phyloP scores from a whole-genome alignment of 1,140 invertebrate species.

The Dendrolimus punctatus region DNA sequence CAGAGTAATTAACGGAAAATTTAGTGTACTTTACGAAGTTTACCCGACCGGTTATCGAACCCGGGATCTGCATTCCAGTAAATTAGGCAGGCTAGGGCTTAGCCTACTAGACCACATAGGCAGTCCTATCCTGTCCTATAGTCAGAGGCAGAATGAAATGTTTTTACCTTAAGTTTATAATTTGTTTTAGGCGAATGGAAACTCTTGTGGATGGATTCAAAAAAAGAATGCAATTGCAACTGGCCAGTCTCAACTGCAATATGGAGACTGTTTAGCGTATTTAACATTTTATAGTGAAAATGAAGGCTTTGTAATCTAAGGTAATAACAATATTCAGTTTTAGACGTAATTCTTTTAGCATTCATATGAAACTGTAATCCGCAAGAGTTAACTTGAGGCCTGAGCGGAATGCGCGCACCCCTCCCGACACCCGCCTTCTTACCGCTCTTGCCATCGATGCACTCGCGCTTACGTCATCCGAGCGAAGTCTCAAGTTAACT shows the following conservation, averaged over 20 bases:
- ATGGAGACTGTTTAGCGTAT: slow-evolving; percentile 46
- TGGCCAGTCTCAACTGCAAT: slow-evolving; percentile 51
- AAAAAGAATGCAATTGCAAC: slow-evolving; percentile 50
- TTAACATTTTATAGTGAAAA: background rate
- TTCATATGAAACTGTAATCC: background rate
- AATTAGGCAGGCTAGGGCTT: too few species aligned
- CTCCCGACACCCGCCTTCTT: too few species aligned
- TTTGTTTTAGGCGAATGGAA: slow-evolving; percentile 44
- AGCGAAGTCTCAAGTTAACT: too few species aligned
- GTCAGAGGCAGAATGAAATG: background rate
- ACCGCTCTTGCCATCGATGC: too few species aligned
- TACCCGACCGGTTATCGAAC: too few species aligned
- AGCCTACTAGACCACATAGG: background rate
- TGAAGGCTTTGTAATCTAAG: background rate
- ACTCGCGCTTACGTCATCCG: too few species aligned
- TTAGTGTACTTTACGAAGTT: too few species aligned
- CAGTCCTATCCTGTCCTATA: background rate
- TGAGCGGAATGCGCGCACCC: too few species aligned
- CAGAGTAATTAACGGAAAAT: too few species aligned
- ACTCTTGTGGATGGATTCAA: slow-evolving; percentile 41
- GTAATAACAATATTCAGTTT: too few species aligned
- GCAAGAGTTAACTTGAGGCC: too few species aligned
- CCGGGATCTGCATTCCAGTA: too few species aligned
- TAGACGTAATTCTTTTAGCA: background rate
- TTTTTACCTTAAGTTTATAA: background rate